Conservation (phyloP, 2,797 vertebrate species). For the Tinamus major region DNA sequence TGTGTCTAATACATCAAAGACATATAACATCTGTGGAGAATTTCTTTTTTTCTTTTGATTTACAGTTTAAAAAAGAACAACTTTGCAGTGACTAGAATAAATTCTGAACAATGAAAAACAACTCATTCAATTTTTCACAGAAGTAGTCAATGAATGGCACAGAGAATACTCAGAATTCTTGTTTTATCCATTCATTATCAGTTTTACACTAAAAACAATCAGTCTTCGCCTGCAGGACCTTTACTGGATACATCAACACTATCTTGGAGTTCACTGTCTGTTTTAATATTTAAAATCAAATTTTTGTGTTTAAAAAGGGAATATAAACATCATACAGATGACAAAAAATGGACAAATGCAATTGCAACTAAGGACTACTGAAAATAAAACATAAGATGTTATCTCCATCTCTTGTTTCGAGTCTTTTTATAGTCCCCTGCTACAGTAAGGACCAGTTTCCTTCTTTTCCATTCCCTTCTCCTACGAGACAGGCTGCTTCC, state of each 20-base stretch:
- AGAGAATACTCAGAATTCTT: neutral
- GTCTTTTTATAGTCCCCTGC: neutral
- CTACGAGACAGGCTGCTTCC: neutral
- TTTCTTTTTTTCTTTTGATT: constrained; percentile 60
- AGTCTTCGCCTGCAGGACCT: neutral
- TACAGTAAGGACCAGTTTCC: neutral
- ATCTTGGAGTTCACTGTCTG: neutral
- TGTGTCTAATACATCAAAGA: constrained; percentile 61
- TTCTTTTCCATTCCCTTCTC: neutral
- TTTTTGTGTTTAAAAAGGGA: neutral
- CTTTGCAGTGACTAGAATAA: constrained; percentile 42
- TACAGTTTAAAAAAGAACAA: constrained; percentile 41
- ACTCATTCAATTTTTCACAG: neutral
- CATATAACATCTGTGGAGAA: constrained; percentile 50
- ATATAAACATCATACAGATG: neutral
- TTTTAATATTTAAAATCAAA: neutral
- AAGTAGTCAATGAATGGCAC: neutral
- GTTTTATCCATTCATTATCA: neutral
- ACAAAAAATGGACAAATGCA: neutral
- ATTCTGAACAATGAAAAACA: constrained; percentile 20
- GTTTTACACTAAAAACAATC: neutral
- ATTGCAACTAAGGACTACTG: neutral
- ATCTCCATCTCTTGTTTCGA: neutral
- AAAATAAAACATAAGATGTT: neutral
- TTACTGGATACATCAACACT: neutral